Conservation (phyloP, 2,888 invertebrate species). For the Chaetogeoica ovagalla region DNA sequence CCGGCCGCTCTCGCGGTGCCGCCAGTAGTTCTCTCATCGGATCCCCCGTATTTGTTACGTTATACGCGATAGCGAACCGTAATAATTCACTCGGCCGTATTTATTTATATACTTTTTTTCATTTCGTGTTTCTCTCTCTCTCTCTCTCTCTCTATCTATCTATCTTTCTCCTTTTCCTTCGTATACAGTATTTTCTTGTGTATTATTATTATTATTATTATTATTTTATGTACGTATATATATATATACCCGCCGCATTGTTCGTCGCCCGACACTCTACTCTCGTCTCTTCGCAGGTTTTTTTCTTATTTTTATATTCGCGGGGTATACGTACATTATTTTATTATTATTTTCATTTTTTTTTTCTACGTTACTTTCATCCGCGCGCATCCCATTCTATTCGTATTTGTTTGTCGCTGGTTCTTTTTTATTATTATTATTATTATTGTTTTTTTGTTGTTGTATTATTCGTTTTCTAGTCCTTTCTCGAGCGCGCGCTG, state of each 20-base stretch:
- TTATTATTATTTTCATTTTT: no score
- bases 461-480: background rate
- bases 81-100: slow-evolving; percentile 46
- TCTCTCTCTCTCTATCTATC: background rate
- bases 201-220: slow-evolving; percentile 13
- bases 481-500: background rate
- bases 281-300: no score
- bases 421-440: no score
- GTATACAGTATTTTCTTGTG: background rate
- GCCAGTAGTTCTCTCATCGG: slow-evolving; percentile 24
- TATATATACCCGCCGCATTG: no score
- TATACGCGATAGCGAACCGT: slow-evolving; percentile 21
- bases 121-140: background rate
- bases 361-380: no score
- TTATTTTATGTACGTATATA: background rate
- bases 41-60: background rate
- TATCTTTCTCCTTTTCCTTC: background rate
- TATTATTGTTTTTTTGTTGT: background rate
- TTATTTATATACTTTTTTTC: slow-evolving; percentile 5
- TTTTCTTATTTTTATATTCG: no score
- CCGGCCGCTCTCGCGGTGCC: background rate
- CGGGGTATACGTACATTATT: background rate
- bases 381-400: background rate
- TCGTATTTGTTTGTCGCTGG: background rate
- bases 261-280: no score